Percentiles rank a stretch among this genome's conserved stretches.
Evolutionary conservation across 2,113 vertebrate genomes (phyloP).

Genomic region (Junco hyemalis): DNA sequence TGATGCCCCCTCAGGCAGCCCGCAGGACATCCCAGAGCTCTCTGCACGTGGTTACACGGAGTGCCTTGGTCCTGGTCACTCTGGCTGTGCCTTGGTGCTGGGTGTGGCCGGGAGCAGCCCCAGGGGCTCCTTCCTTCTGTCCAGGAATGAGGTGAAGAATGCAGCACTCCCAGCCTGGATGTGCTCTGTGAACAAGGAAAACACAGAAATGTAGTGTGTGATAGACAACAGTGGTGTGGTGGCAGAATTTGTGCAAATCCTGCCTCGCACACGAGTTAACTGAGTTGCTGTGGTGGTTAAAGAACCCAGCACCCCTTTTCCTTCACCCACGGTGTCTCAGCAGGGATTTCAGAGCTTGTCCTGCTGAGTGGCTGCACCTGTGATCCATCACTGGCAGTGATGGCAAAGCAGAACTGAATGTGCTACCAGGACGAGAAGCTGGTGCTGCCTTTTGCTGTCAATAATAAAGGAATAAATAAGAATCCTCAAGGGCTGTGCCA

Average conservation of each 20-base stretch:
- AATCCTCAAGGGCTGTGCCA: neutral
- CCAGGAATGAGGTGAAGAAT: slow-evolving; percentile 72
- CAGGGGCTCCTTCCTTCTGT: slow-evolving; percentile 36
- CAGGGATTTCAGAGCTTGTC: neutral
- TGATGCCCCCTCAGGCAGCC: neutral
- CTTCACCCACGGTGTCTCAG: neutral
- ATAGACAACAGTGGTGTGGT: neutral
- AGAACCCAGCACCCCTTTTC: neutral
- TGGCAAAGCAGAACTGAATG: neutral
- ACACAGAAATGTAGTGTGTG: fast-evolving
- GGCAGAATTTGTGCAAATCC: neutral
- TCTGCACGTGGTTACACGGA: neutral
- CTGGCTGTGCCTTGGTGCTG: neutral
- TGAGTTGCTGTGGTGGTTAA: neutral
- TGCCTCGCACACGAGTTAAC: fast-evolving
- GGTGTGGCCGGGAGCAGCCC: neutral
- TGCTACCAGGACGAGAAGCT: neutral
- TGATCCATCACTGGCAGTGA: neutral
- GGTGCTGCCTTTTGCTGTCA: neutral
- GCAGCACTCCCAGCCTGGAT: slow-evolving; percentile 43
- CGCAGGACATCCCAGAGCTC: neutral
- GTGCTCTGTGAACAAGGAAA: slow-evolving; percentile 34
- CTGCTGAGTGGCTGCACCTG: neutral
- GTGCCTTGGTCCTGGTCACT: neutral
- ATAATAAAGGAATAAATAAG: neutral